Evolutionary conservation across 2,797 vertebrate species (phyloP), one percentile per base, ranked within the genome.

Genomic region (Synaphobranchus kaupii): DNA sequence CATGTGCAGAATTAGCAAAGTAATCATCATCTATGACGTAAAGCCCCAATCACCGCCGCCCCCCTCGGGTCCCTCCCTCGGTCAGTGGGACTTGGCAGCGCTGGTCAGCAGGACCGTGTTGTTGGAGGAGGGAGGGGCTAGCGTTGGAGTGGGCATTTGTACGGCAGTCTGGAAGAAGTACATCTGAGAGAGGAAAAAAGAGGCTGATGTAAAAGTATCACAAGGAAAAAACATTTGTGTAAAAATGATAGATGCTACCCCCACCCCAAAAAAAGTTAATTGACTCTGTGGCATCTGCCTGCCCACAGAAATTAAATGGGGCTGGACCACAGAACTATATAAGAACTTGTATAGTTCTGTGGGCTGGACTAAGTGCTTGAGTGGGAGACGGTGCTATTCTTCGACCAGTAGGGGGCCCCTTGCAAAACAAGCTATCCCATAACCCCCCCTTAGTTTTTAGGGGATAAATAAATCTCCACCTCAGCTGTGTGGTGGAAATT

Each of bases 151-250:
- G 3, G 56, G 31, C 31, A 85, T 0, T 10, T 84, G n/a, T 1
- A 0, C 22, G 15, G 87, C 88, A 0, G 87, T 90, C 76, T 95
- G 93, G 90, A 96, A 96, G 92, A 96, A 96, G 88, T 95, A 96
- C 76, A 96, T 87, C 96, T 96, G 90, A 73, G 90, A 92, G 12
- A 80, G 63, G n/a, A 86, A 88, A 25, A 20, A 0, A 78, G 12
- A 34, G 31, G 52, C 20, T 31, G 10, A 63, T 5, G 25, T 39
- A 44, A 47, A 28, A 86, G 87, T 66, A 76, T 44, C 4, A 22
- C 2, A 2, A 85, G 34, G 34, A 88, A 47, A 3, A 48, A 1
- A 5, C 44, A 44, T 76, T 76, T 10, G 15, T 60, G 63, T 39
- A 54, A 85, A 25, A 28, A 31, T 68, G 63, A 5, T n/a, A 68